Conservation (phyloP, 1,140 invertebrate genomes). For the Phymastichus coffea region DNA sequence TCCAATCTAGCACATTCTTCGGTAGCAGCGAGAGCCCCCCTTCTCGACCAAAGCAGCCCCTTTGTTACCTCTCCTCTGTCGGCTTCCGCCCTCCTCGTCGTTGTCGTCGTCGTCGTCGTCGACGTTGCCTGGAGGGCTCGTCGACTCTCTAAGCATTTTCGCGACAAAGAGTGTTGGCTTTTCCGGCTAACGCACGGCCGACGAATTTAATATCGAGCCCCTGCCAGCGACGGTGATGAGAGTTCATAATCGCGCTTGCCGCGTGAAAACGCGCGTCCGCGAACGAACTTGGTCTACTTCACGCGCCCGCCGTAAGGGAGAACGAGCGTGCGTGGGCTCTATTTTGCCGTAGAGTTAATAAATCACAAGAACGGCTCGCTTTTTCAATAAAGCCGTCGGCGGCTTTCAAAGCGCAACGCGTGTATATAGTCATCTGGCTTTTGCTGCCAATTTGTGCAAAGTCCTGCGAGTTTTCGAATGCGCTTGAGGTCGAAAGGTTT, state of each 20-base stretch:
- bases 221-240: neutral
- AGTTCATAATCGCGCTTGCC: constrained; percentile 19
- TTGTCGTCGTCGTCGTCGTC: too few species aligned
- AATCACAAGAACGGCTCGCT: constrained; percentile 6
- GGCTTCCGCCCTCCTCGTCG: neutral
- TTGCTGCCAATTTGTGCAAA: neutral
- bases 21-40: neutral
- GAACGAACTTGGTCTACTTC: neutral
- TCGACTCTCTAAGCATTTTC: neutral
- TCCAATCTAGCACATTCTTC: constrained; percentile 9
- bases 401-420: too few species aligned
- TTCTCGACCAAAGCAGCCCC: neutral
- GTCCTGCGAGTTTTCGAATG: neutral
- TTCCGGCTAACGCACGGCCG: neutral
- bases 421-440: too few species aligned
- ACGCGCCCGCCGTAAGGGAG: neutral
- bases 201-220: constrained; percentile 22
- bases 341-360: constrained; percentile 6
- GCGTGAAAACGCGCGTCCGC: constrained; percentile 21
- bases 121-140: too few species aligned
- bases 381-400: constrained; percentile 4
- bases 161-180: neutral
- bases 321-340: neutral
- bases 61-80: too few species aligned
- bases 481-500: constrained; percentile 1